Evolutionary conservation across 2,888 invertebrate species (phyloP), one percentile per base, ranked within the genome.

Genomic region (Drosophila algonquin): DNA sequence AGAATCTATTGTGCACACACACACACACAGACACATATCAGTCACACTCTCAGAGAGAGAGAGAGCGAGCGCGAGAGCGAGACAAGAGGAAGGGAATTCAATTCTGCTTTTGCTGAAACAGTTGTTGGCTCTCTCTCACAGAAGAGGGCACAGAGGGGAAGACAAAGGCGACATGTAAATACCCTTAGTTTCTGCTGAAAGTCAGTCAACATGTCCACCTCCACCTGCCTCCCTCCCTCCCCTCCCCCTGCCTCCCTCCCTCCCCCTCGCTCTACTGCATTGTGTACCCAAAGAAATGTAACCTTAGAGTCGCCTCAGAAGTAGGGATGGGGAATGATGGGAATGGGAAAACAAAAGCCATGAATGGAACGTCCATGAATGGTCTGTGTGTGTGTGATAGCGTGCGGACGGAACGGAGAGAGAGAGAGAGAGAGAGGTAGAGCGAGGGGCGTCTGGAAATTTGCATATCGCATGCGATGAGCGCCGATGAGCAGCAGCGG

Each of bases 1-100:
- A 87, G 85, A 89, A 87, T 87, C 87, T 85, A 89, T 85, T 84
- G 89, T 83, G 77, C 71, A 40, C n/a, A 59, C 46, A 56, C 76
- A 62, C 53, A 60, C n/a, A 59, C 16, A 21, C 4, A 32, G n/a
- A n/a, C 4, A 35, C 32, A 32, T 1, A 32, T 7, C 32, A 32
- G 2, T 46, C n/a, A 24, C n/a, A 16, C 27, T 24, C 16, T 45
- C 2, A 8, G 45, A 30, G 46, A 24, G 14, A 5, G 45, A 40
- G 54, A 27, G n/a, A n/a, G 52, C 12, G 45, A n/a, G n/a, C n/a
- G 18, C 18, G 1, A 18, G 2, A 18, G 18, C 1, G 18, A 1
- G 24, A 30, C 18, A 18, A 56, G 16, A 47, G 35, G 35, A 12
- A 35, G 12, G 12, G 35, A 35, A 6, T 40, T 40, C 0, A 40